Conservation (phyloP, 2,797 vertebrate genomes). For the Moxostoma hubbsi region DNA sequence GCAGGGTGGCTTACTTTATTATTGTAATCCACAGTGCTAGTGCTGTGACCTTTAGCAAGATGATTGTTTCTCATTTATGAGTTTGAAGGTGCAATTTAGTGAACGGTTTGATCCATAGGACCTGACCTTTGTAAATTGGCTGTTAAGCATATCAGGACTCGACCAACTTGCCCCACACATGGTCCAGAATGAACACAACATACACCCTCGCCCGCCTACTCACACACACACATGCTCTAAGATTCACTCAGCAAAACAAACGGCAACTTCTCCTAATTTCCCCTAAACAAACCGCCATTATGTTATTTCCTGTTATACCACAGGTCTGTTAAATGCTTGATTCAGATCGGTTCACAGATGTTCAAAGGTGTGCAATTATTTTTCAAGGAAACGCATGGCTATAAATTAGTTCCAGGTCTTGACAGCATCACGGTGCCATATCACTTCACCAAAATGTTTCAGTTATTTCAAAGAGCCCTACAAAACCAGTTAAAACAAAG, state of each 20-base stretch:
- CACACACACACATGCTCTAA: background rate
- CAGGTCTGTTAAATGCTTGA: too few species aligned
- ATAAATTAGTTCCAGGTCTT: too few species aligned
- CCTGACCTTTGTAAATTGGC: slow-evolving; percentile 89
- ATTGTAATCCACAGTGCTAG: slow-evolving; percentile 81
- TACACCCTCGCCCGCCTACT: too few species aligned
- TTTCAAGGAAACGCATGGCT: too few species aligned
- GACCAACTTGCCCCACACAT: slow-evolving; percentile 71
- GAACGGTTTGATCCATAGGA: slow-evolving; percentile 82
- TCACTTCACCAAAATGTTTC: too few species aligned
- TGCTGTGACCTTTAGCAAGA: slow-evolving; percentile 80
- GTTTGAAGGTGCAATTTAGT: slow-evolving; percentile 83
- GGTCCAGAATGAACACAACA: slow-evolving; percentile 58
- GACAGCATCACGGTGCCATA: too few species aligned
- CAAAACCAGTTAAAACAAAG: too few species aligned
- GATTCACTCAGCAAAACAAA: slow-evolving; percentile 8
- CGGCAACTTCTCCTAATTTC: slow-evolving; percentile 40
- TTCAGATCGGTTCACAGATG: too few species aligned
- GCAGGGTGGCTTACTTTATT: slow-evolving; percentile 77
- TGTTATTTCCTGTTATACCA: slow-evolving; percentile 1
- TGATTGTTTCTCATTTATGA: slow-evolving; percentile 86
- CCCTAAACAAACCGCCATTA: slow-evolving; percentile 46
- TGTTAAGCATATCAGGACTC: slow-evolving; percentile 84
- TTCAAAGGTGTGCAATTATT: too few species aligned
- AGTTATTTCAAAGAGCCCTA: too few species aligned